Conservation (phyloP, 2,113 vertebrate genomes). For the Tragulus kanchil region DNA sequence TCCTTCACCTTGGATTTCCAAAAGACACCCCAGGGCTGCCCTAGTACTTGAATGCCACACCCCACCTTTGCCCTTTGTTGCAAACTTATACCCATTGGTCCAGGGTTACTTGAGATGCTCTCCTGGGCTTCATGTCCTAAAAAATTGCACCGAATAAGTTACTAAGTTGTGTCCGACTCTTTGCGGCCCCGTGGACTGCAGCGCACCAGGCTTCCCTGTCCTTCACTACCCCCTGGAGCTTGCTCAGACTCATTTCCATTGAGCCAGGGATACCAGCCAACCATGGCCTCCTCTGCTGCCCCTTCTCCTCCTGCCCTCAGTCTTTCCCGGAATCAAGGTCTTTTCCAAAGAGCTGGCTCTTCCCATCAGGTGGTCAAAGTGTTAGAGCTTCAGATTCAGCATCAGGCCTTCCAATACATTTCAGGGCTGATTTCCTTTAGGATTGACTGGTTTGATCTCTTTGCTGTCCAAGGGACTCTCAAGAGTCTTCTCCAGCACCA, state of each 20-base stretch:
- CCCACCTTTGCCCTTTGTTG: background rate
- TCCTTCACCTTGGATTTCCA: background rate
- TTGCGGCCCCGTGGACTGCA: background rate
- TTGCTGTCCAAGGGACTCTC: background rate
- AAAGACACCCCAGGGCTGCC: background rate
- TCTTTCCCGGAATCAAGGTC: background rate
- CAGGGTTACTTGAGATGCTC: background rate
- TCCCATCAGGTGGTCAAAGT: background rate
- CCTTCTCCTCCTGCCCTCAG: background rate
- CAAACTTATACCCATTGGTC: background rate
- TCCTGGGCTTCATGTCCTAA: background rate
- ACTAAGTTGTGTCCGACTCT: background rate
- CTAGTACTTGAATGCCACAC: fast-evolving
- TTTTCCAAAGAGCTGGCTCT: background rate
- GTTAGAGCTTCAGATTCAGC: background rate
- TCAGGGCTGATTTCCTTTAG: background rate
- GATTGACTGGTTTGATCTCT: background rate
- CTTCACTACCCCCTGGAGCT: too few relatives aligned
- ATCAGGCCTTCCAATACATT: background rate
- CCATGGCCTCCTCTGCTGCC: background rate
- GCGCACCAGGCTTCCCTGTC: too few relatives aligned
- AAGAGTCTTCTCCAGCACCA: background rate
- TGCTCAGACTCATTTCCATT: background rate
- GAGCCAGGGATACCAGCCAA: background rate
- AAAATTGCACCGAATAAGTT: background rate